Evolutionary conservation across 1,140 invertebrate species (phyloP).

Genomic region (Saccostrea cuccullata): DNA sequence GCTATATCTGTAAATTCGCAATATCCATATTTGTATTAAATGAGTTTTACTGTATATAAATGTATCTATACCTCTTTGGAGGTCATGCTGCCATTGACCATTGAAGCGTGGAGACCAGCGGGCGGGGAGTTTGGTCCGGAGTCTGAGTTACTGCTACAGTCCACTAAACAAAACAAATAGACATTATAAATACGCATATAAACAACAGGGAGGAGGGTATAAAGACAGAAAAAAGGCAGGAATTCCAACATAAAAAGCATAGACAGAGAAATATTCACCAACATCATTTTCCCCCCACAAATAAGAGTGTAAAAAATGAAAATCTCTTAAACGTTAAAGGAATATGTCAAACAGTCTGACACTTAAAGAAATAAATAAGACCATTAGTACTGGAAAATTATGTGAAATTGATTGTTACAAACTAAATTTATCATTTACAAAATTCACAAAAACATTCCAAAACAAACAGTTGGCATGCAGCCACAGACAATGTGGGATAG

Average conservation of each 20-base stretch:
- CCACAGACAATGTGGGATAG: not conserved
- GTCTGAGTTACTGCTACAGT: conserved; percentile 86
- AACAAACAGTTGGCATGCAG: not conserved
- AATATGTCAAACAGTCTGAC: not conserved
- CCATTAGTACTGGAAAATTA: not conserved
- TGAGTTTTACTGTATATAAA: too few relatives aligned
- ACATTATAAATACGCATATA: not conserved
- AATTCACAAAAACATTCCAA: conserved; percentile 17
- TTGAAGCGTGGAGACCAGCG: conserved; percentile 65
- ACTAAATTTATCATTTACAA: conserved; percentile 14
- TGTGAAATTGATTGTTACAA: not conserved
- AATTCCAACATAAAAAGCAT: not conserved
- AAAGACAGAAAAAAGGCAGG: too few relatives aligned
- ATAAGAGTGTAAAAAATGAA: not conserved
- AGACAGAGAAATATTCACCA: not conserved
- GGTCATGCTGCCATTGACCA: conserved; percentile 72
- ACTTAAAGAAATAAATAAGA: not conserved
- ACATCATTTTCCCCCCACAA: not conserved
- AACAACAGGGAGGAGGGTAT: not conserved
- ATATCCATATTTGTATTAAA: too few relatives aligned
- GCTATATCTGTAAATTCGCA: too few relatives aligned
- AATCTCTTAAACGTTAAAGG: not conserved
- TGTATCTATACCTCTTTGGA: conserved; percentile 72
- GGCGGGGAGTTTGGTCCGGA: conserved; percentile 89
- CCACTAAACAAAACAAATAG: conserved; percentile 72